A percentile compares a stretch with the other conserved stretches of the same genome.
These are phyloP conservation scores for Ciona savignyi DNA, from an alignment of 23 tunicate species.

Conservation along the genomic window DNA sequence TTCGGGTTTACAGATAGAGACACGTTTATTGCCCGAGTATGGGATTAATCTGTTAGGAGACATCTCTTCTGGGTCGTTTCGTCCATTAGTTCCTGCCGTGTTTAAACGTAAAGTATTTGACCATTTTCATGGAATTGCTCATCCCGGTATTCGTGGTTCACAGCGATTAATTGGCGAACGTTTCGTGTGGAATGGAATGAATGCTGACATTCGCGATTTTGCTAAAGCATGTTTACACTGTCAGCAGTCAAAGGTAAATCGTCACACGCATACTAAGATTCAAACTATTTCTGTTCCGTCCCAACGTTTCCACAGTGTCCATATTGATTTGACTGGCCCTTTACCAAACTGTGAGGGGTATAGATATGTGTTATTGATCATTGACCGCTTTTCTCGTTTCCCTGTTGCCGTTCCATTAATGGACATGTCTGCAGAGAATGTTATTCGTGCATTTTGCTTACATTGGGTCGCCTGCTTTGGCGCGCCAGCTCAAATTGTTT, in stretches of 20 bases:
- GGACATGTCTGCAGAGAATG: not conserved
- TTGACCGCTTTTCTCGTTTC: conserved; percentile 7
- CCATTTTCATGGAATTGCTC: not conserved
- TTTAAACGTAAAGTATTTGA: conserved; percentile 3
- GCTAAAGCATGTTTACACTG: conserved; percentile 1
- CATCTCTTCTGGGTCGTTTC: not conserved
- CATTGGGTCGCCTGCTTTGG: conserved; percentile 16
- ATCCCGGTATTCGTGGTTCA: not conserved
- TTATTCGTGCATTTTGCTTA: not conserved
- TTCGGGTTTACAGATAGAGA: not conserved
- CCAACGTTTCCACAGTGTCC: not conserved
- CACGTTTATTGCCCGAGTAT: not conserved
- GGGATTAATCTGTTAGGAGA: not conserved
- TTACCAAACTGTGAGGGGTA: conserved; percentile 6
- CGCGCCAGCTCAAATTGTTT: not conserved
- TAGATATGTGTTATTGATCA: not conserved
- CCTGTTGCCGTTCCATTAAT: conserved; percentile 6
- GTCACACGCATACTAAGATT: not conserved
- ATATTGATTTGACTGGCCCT: not conserved
- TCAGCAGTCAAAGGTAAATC: no score
- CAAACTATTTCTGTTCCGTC: not conserved
- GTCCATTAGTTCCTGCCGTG: not conserved
- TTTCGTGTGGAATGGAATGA: conserved; percentile 12
- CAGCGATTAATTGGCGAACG: not conserved
- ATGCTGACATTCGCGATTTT: not conserved